Conservation (phyloP, 2,888 invertebrate genomes). For the Oegoconia quadripuncta region DNA sequence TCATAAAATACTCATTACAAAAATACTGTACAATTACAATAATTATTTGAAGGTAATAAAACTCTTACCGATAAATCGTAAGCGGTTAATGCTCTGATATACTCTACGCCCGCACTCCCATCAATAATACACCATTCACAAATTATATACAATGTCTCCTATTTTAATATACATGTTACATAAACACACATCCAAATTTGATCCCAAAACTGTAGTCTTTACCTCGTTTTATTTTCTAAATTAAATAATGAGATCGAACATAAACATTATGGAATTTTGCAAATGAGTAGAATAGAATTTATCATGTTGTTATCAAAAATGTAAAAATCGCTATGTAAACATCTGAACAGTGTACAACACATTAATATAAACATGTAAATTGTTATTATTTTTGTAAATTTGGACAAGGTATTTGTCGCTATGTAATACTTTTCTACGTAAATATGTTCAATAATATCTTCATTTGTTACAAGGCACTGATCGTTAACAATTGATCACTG, state of each 20-base stretch:
- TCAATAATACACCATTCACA: conserved; percentile 74
- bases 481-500: conserved; percentile 68
- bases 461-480: conserved; percentile 63
- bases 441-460: conserved; percentile 52
- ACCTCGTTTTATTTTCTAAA: conserved; percentile 76
- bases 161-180: conserved; percentile 68
- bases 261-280: conserved; percentile 69
- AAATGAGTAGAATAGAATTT: conserved; percentile 31
- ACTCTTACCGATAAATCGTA: conserved; percentile 61
- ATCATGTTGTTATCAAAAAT: background rate
- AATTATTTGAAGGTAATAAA: conserved; percentile 71
- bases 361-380: conserved; percentile 23
- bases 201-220: conserved; percentile 78
- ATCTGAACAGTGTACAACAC: background rate
- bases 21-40: conserved; percentile 78
- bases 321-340: background rate
- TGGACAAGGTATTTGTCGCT: conserved; percentile 40
- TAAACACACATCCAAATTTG: conserved; percentile 77
- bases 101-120: conserved; percentile 46
- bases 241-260: conserved; percentile 79
- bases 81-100: conserved; percentile 61
- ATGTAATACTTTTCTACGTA: conserved; percentile 52
- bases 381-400: conserved; percentile 38
- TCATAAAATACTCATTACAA: conserved; percentile 75
- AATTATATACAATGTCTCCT: conserved; percentile 72